Evolutionary conservation across 2,113 vertebrate genomes (phyloP), one percentile per base, ranked within the genome.

Genomic region (Dendrocopos noguchii): DNA sequence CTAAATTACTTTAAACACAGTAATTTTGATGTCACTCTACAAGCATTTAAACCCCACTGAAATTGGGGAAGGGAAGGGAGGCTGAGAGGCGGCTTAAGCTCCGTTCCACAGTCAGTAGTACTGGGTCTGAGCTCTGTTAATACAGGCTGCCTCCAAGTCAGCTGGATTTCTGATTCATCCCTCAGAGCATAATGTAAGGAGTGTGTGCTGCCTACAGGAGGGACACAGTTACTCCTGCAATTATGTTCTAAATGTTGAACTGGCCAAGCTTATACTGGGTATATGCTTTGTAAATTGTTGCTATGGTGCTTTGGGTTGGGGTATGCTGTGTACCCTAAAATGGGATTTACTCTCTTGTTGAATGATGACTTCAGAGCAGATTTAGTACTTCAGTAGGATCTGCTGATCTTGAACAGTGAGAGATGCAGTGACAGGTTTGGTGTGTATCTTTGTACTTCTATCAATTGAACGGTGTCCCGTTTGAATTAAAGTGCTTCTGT

Each of bases 91-190:
- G 5, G 9, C 9, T 7, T 36, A 15, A 21, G 80, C n/a, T 44
- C 67, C 12, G 36, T 65, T 65, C 25, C 17, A 22, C 12, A 4
- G 0, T 27, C 71, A 2, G 50, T 31, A 25, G 5, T 6, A 3
- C 25, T 22, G 57, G 7, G 50, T 17, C 63, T 65, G 82, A 68
- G 39, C 60, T 52, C 39, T 1, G 0, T 66, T 27, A n/a, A 27
- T 20, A 21, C 44, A 34, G 39, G 18, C 7, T 57, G 52, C 24
- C n/a, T 89, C 39, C n/a, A 8, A 3, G 19, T 14, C 50, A 57
- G 27, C 10, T 0, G 1, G 4, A 9, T n/a, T 75, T 84, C 34
- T 17, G 0, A 9, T 70, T 57, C 17, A 1, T 61, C 72, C 44
- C 11, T 20, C n/a, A 76, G 44, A 15, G 16, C 4, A 31, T 15